Conservation (phyloP, 1,140 invertebrate species). For the Drosophila burlai region DNA sequence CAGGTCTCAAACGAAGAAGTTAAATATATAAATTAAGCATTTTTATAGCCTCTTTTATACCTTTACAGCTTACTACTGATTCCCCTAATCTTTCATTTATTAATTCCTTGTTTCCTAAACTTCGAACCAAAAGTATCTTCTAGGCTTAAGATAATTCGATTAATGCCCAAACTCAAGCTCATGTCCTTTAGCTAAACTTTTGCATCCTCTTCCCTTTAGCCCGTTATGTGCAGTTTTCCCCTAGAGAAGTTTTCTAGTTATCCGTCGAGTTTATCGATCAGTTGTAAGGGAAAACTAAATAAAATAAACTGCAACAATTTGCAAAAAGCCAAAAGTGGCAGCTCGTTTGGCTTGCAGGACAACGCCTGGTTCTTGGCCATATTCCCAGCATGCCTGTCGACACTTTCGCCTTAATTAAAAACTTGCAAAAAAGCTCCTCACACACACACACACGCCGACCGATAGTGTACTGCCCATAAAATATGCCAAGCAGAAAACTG, state of each 20-base stretch:
- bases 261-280: conserved; percentile 75
- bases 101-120: neutral
- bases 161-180: neutral
- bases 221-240: conserved; percentile 8
- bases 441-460: conserved; percentile 9
- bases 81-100: neutral
- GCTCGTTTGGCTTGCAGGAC: conserved; percentile 44
- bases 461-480: conserved; percentile 62
- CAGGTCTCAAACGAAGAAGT: neutral
- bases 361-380: conserved; percentile 24
- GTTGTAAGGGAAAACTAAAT: conserved; percentile 28
- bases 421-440: conserved; percentile 64
- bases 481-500: conserved; percentile 62
- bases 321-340: conserved; percentile 46
- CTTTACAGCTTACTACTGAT: too few relatives aligned
- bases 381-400: conserved; percentile 65
- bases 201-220: neutral
- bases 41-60: neutral
- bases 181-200: conserved; percentile 22
- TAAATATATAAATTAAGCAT: neutral
- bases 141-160: conserved; percentile 10
- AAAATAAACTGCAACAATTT: conserved; percentile 74
- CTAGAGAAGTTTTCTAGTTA: conserved; percentile 72
- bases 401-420: conserved; percentile 83
- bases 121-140: neutral